A percentile compares a stretch with the other conserved stretches of the same genome.
Conservation (phyloP, 2,888 invertebrate species). For the Trichopria drosophilae region DNA sequence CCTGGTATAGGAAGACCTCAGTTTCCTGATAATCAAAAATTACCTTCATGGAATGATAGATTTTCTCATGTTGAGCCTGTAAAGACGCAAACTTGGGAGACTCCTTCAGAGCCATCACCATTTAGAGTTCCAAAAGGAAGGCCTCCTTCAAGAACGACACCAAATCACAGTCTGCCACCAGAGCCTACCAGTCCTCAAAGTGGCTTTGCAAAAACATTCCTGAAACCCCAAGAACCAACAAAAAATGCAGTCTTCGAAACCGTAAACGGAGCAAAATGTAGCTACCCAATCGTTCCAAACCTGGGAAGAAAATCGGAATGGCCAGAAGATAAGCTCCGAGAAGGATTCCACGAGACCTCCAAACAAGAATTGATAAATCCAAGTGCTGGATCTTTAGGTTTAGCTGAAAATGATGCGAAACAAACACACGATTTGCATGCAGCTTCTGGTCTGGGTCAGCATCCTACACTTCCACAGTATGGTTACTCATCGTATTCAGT, state of each 20-base stretch:
- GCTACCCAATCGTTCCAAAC: constrained; percentile 29
- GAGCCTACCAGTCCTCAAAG: constrained; percentile 59
- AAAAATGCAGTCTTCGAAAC: constrained; percentile 54
- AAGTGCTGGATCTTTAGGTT: constrained; percentile 44
- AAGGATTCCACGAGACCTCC: constrained; percentile 45
- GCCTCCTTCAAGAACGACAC: constrained; percentile 65
- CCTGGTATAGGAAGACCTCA: too few relatives aligned
- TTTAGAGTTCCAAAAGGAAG: constrained; percentile 69
- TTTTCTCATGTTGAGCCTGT: constrained; percentile 34
- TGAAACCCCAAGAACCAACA: constrained; percentile 67
- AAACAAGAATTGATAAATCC: constrained; percentile 44
- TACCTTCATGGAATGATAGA: constrained; percentile 36
- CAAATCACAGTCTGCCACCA: constrained; percentile 59
- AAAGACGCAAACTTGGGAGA: constrained; percentile 42
- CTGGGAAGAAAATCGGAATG: constrained; percentile 44
- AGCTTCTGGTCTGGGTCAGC: constrained; percentile 47
- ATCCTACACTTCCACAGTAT: constrained; percentile 47
- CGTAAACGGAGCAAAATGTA: constrained; percentile 34
- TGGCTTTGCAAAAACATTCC: constrained; percentile 59
- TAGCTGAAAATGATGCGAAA: constrained; percentile 52
- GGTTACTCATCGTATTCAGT: constrained; percentile 64
- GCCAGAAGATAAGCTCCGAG: constrained; percentile 47
- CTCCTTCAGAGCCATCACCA: constrained; percentile 60
- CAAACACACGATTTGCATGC: constrained; percentile 53
- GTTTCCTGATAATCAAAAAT: constrained; percentile 6